phyloP scores from a whole-genome alignment of 2,888 invertebrate species.

The Drosophila mercatorum region DNA sequence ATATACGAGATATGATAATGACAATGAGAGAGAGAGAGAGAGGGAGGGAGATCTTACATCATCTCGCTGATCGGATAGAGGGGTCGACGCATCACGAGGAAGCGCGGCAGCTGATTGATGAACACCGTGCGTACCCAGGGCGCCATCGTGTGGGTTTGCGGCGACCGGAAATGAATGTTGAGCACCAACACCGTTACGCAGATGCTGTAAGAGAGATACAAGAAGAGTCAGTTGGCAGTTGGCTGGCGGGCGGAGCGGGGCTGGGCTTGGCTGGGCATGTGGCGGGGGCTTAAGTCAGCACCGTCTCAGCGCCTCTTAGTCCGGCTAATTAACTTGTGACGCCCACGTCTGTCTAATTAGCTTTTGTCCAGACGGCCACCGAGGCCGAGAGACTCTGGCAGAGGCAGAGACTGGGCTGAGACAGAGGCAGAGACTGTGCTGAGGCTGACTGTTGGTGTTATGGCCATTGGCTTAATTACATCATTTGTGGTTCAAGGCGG shows the following conservation, averaged over 20 bases:
- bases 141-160: slow-evolving; percentile 99
- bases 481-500: slow-evolving; percentile 67
- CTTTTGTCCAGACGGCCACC: slow-evolving; percentile 44
- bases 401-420: background rate
- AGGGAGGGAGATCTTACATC: slow-evolving; percentile 78
- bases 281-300: slow-evolving; percentile 26
- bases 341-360: slow-evolving; percentile 75
- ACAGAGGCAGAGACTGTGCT: background rate
- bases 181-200: slow-evolving; percentile 98
- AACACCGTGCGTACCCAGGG: slow-evolving; percentile 98
- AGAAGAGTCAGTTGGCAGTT: slow-evolving; percentile 2
- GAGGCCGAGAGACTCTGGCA: background rate
- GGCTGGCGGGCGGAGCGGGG: background rate
- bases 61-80: slow-evolving; percentile 86
- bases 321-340: slow-evolving; percentile 75
- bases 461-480: slow-evolving; percentile 72
- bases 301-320: slow-evolving; percentile 51
- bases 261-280: background rate
- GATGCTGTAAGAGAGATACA: slow-evolving; percentile 87
- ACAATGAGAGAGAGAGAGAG: background rate
- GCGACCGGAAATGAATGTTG: slow-evolving; percentile 99
- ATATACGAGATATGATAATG: background rate
- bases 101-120: slow-evolving; percentile 97
- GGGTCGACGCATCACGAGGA: slow-evolving; percentile 96
- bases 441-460: slow-evolving; percentile 8